Evolutionary conservation across 2,113 vertebrate species (phyloP), one percentile per base, ranked within the genome.

Genomic region (Barnardius zonarius): DNA sequence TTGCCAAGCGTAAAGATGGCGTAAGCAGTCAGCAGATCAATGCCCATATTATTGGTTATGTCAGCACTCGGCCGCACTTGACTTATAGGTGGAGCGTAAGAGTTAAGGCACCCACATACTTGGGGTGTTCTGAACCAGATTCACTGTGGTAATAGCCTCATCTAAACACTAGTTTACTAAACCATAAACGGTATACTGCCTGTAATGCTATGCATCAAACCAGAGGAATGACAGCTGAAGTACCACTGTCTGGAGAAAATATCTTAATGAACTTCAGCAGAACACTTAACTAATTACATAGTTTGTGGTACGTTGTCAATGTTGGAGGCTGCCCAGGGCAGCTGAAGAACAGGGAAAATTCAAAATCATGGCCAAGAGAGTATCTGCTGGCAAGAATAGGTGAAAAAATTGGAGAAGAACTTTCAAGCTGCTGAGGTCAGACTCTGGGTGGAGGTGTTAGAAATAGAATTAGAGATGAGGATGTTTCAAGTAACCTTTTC

Each of bases 41-140:
- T 89, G 81, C 28, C 41, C 20, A 0, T 0, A 2, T 12, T 35
- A 77, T 9, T 49, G 88, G 72, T 22, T 44, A 27, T 80, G 92
- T 67, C 80, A 83, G 95, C 13, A 10, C 68, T 81, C 2, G 5
- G 74, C 61, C 5, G 3, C 66, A 33, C 2, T 1, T 1, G 25
- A 35, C 74, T 62, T 31, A 28, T 0, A 24, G 30, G 28, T 30
- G 46, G n/a, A 66, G 24, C 0, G 0, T 3, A 51, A 39, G 51
- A 55, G 31, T 31, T 67, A 78, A 81, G 69, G 52, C 24, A 79
- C 31, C 8, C 3, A 0, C 35, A 25, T 2, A 13, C 25, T 37
- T 10, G 20, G 30, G 35, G 10, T 31, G 39, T 77, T 44, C 84
- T 5, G 3, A 73, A 54, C 37, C 77, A 72, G 37, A 63, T 25